Evolutionary conservation across 2,797 vertebrate genomes (phyloP).

Genomic region (Oreochromis mossambicus): DNA sequence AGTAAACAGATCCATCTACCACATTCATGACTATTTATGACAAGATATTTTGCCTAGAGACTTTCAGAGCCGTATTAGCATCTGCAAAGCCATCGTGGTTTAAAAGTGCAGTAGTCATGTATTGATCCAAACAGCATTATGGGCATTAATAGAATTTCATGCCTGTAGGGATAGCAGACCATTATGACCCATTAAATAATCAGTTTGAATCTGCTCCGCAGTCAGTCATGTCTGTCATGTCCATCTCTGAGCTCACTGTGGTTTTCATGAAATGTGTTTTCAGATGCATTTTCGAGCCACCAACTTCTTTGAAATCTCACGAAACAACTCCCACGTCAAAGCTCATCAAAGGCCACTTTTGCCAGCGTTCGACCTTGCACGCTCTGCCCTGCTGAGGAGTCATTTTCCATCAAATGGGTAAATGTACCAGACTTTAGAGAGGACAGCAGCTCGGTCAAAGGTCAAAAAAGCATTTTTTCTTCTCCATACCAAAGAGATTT

Average conservation of each 20-base stretch:
- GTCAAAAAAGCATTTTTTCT: not conserved
- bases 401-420: not conserved
- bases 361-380: not conserved
- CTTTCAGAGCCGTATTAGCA: not conserved
- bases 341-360: not conserved
- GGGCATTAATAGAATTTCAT: not conserved
- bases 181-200: not conserved
- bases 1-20: not conserved
- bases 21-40: not conserved
- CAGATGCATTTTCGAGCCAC: not conserved
- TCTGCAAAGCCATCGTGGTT: not conserved
- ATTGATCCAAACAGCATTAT: not conserved
- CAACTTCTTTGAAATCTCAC: not conserved
- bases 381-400: not conserved
- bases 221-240: not conserved
- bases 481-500: not conserved
- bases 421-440: not conserved
- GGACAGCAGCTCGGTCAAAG: not conserved
- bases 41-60: not conserved
- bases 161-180: not conserved
- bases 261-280: not conserved
- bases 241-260: not conserved
- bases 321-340: not conserved
- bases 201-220: not conserved
- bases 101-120: not conserved